Base-by-base conservation (phyloP, 2,888 invertebrate genomes). In the Pachymerium ferrugineum region DNA sequence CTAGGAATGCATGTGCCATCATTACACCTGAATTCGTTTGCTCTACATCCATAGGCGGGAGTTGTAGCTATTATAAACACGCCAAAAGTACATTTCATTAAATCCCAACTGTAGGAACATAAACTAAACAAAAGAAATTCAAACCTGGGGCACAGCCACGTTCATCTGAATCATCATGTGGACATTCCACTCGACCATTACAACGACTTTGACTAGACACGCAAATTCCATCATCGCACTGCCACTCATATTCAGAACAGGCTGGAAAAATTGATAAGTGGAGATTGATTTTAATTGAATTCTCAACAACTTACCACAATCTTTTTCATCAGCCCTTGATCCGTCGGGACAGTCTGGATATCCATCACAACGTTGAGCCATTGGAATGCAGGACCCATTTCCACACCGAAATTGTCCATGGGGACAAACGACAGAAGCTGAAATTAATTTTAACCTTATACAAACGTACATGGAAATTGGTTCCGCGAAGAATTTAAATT, bases 331-430 rank as follows among this genome's bases (percentile, higher is more conserved):
- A 38, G 71, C 71, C n/a, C 35, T 22, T 42, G 80, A 79, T 62
- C 79, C 80, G 78, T 82, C 82, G 16, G 74, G 76, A 77, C 83
- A 83, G 75, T 83, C 82, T 74, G 76, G 74, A 28, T 74, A 76
- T 1, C 79, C 78, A 77, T 83, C 79, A 77, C 83, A 83, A 38
- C 80, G 77, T 35, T 78, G 74, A 19, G 76, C 76, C 12, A 76
- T 75, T 47, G 80, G 78, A 22, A 84, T 80, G 78, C 83, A 84
- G 70, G 80, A 78, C 29, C 83, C 82, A 77, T 81, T 79, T n/a
- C 78, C 78, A 78, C 83, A 84, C 22, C 78, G 76, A 77, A 82
- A 84, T 19, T 38, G n/a, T 16, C 71, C 71, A 4, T 10, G 25
- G 0, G 71, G 35, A 25, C 71, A 71, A 38, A 71, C 25, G 35